A percentile compares a stretch with the other conserved stretches of the same genome.
phyloP scores from a whole-genome alignment of 2,888 invertebrate genomes.

The Seira sanloemensis region DNA sequence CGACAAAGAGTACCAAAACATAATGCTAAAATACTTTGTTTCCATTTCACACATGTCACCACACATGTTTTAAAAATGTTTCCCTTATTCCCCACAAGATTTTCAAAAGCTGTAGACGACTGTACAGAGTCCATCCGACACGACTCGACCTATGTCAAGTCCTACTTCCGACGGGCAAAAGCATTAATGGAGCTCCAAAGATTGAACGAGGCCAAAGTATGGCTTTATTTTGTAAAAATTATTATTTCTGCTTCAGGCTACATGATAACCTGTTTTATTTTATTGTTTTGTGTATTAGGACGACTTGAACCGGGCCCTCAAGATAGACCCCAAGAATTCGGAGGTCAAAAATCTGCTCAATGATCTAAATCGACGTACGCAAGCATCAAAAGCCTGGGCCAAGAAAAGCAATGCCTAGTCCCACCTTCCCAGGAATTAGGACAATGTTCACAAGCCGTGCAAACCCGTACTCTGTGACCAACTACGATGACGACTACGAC shows the following conservation, averaged over 20 bases:
- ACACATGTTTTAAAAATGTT: too few species aligned
- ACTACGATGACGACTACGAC: slow-evolving; percentile 51
- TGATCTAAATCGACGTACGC: slow-evolving; percentile 45
- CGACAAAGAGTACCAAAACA: slow-evolving; percentile 78
- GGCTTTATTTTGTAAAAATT: neutral
- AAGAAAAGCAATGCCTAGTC: slow-evolving; percentile 53
- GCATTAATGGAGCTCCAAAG: slow-evolving; percentile 85
- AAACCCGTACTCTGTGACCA: slow-evolving; percentile 1
- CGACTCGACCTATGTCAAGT: slow-evolving; percentile 89
- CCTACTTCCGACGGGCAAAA: slow-evolving; percentile 87
- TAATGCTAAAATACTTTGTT: neutral
- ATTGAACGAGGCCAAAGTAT: slow-evolving; percentile 81
- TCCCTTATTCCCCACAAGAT: too few species aligned
- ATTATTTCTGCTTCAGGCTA: neutral
- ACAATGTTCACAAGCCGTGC: slow-evolving; percentile 38
- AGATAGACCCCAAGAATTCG: slow-evolving; percentile 63
- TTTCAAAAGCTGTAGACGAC: slow-evolving; percentile 83
- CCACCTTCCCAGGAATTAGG: slow-evolving; percentile 45
- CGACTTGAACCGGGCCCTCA: slow-evolving; percentile 58
- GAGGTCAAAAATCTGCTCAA: slow-evolving; percentile 60
- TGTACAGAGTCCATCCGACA: slow-evolving; percentile 87
- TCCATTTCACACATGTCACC: slow-evolving; percentile 5
- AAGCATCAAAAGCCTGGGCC: slow-evolving; percentile 27
- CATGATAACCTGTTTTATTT: slow-evolving; percentile 6
- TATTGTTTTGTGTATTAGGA: slow-evolving; percentile 27